These are phyloP conservation scores for Euzophera pinguis DNA, from an alignment of 2,888 invertebrate species.

Conservation along the genomic window DNA sequence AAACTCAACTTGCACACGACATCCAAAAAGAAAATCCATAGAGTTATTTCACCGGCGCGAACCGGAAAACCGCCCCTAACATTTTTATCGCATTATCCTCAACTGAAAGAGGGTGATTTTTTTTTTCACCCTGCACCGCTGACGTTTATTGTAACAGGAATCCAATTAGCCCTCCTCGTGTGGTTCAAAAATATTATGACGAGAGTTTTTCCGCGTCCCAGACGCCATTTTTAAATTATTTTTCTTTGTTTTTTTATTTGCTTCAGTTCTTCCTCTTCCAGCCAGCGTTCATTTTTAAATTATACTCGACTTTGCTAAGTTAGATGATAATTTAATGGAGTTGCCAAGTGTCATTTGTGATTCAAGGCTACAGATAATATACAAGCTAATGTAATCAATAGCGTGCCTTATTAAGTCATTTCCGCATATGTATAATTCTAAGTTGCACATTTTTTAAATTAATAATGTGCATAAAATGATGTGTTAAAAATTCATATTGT, in stretches of 20 bases:
- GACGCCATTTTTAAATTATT: slow-evolving; percentile 9
- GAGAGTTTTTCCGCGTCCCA: neutral
- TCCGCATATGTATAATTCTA: too few species aligned
- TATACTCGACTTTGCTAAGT: neutral
- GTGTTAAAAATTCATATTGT: too few species aligned
- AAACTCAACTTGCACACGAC: neutral
- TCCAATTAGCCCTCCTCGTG: slow-evolving; percentile 49
- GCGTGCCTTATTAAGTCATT: too few species aligned
- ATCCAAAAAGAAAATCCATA: neutral
- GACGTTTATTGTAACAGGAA: slow-evolving; percentile 56
- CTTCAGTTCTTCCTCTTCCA: neutral
- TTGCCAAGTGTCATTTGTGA: too few species aligned
- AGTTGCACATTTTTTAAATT: too few species aligned
- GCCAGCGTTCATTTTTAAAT: neutral
- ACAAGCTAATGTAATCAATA: too few species aligned
- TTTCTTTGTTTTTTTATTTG: slow-evolving; percentile 2
- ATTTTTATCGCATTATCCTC: slow-evolving; percentile 35
- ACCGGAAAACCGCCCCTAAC: slow-evolving; percentile 11
- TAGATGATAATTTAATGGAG: neutral
- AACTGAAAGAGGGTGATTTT: slow-evolving; percentile 35
- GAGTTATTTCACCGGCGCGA: slow-evolving; percentile 8
- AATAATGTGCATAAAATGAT: too few species aligned
- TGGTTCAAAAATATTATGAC: slow-evolving; percentile 12
- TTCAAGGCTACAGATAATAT: too few species aligned
- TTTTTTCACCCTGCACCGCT: slow-evolving; percentile 28